These are phyloP conservation scores for Cydia strobilella DNA, from an alignment of 1,140 invertebrate species.

Conservation along the genomic window DNA sequence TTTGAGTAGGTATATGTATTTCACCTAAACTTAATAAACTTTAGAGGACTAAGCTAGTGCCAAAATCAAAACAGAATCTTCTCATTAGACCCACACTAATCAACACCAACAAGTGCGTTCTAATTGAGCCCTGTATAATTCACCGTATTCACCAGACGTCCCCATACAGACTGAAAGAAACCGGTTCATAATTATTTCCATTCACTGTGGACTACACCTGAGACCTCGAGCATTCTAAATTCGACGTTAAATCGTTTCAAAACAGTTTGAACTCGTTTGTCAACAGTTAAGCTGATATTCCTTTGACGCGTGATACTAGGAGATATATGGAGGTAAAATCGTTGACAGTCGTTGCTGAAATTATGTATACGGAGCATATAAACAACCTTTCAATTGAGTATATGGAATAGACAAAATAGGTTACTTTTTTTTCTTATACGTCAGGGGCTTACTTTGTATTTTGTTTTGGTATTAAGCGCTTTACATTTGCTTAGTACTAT, in stretches of 20 bases:
- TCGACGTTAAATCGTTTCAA: neutral
- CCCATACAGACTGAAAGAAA: slow-evolving; percentile 39
- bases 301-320: slow-evolving; percentile 16
- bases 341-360: slow-evolving; percentile 15
- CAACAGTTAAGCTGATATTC: slow-evolving; percentile 9
- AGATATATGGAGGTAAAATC: slow-evolving; percentile 20
- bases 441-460: neutral
- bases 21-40: too few species aligned
- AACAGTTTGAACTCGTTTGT: neutral
- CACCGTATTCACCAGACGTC: slow-evolving; percentile 44
- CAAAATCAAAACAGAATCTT: neutral
- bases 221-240: slow-evolving; percentile 33
- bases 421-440: neutral
- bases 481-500: too few species aligned
- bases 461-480: neutral
- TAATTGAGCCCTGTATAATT: slow-evolving; percentile 40
- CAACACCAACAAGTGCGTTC: slow-evolving; percentile 31
- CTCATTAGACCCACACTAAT: slow-evolving; percentile 7
- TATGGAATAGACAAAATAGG: neutral
- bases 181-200: slow-evolving; percentile 65
- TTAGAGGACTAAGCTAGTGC: neutral
- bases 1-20: too few species aligned
- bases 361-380: neutral
- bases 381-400: neutral
- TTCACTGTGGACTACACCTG: slow-evolving; percentile 56